Evolutionary conservation across 2,888 invertebrate genomes (phyloP), one percentile per base, ranked within the genome.

Genomic region (Synergus gifuensis): DNA sequence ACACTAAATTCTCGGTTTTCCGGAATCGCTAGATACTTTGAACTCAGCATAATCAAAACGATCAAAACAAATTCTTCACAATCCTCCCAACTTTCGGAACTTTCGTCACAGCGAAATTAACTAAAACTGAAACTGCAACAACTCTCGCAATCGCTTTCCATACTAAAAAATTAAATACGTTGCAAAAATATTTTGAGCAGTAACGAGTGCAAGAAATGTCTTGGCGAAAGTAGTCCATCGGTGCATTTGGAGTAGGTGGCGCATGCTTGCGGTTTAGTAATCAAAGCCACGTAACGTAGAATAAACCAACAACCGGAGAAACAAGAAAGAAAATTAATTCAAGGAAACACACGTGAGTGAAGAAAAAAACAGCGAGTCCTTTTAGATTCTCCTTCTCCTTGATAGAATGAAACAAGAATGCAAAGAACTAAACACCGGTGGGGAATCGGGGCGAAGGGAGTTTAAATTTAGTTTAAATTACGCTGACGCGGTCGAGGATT

Each of bases 401-500:
- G 14, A 73, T 16, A 36, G 28, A 28, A 28, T 28, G 28, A 28
- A 28, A 2, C 28, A 28, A 18, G 42, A 16, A 22, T 8, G 14
- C 1, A 11, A n/a, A 16, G 16, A 60, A 60, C 22, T 12, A 8
- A 18, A 60, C 22, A n/a, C 69, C 69, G 46, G 49, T 36, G 49
- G 49, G 54, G 73, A 73, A 36, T 49, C n/a, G 36, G 54, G 73
- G 73, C 49, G 49, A 49, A 69, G 28, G 49, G 49, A 49, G 69
- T 69, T 49, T 49, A 28, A 73, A 73, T 66, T 77, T 77, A 78
- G 78, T 67, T 78, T 78, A 78, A 54, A 78, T 67, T 66, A 78
- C 67, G 78, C 58, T 78, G 78, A 78, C 78, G 36, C 78, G n/a
- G 40, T 36, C 8, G 67, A 69, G 12, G n/a, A 60, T 44, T 42